phyloP scores from a whole-genome alignment of 2,888 invertebrate species.

The Dicyrtoma fusca region DNA sequence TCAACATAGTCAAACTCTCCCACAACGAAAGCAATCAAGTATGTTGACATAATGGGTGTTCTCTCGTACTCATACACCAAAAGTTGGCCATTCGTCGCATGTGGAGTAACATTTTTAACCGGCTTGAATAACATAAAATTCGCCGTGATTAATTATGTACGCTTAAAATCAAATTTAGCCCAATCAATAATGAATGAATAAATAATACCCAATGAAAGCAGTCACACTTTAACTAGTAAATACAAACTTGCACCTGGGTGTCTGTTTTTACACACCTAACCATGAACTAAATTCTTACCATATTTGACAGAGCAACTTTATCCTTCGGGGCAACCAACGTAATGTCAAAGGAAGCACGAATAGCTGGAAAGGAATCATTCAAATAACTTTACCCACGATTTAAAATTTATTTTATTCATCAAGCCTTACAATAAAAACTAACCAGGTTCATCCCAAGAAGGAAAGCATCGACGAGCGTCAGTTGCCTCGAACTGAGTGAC shows the following conservation, averaged over 20 bases:
- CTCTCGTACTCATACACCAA: constrained; percentile 71
- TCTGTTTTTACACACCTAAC: no score
- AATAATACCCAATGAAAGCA: no score
- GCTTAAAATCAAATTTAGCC: not conserved
- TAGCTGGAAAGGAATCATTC: constrained; percentile 46
- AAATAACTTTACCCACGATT: constrained; percentile 30
- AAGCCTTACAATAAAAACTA: not conserved
- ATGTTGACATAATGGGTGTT: constrained; percentile 94
- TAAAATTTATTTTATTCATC: not conserved
- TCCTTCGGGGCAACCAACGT: constrained; percentile 40
- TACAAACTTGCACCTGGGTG: no score
- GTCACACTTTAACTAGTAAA: no score
- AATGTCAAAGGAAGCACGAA: constrained; percentile 45
- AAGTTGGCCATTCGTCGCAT: constrained; percentile 60
- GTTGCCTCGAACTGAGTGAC: constrained; percentile 92
- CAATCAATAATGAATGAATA: constrained; percentile 38
- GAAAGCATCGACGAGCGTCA: constrained; percentile 90
- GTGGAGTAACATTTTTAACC: not conserved
- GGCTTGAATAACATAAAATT: constrained; percentile 17
- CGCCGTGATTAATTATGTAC: no score
- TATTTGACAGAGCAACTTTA: constrained; percentile 45
- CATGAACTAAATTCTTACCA: no score
- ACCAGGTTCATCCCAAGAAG: constrained; percentile 65
- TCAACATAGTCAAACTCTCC: constrained; percentile 96
- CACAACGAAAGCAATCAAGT: constrained; percentile 89